Base-by-base conservation (phyloP, 2,888 invertebrate species). In the Brachypalpus laphriformis region DNA sequence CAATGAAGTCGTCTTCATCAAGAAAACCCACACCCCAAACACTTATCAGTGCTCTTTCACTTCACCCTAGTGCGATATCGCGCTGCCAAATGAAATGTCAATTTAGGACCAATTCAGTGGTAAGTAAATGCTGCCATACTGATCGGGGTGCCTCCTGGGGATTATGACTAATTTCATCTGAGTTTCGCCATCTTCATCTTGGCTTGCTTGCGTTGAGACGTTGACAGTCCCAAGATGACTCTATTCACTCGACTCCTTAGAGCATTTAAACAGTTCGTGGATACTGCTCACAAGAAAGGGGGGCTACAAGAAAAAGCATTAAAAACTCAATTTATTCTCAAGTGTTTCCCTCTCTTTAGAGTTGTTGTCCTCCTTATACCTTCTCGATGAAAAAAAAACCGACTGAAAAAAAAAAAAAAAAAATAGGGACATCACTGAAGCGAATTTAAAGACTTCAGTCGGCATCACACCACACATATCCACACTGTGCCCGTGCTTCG, bases 251-350 rank as follows among this genome's bases (percentile, higher is more conserved):
- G 31, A 18, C 25, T 56, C 54, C 47, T 71, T 56, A 40, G 65
- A 59, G 65, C 42, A 42, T 42, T 72, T 42, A 71, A 37, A 40
- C 34, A 57, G 20, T 47, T 42, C 25, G 37, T 22, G 40, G 3
- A 34, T 54, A 61, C 40, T 49, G 20, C 42, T 34, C 22, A 51
- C 49, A 8, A 20, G 0, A 45, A 2, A 18, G 42, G 8, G 54
- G 25, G 47, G 34, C 9, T 37, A 16, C 1, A 56, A 56, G 45
- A 65, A 71, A 49, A 72, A 61, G 37, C 65, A 82, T 66, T 76
- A 77, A 82, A 82, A 82, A 71, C 71, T 76, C 71, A 82, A 82
- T 82, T 82, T 82, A 82, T 82, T 71, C 71, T 76, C 71, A 82
- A 82, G 76, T 45, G 76, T 49, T 74, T 42, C 75, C 63, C 49